phyloP scores from a whole-genome alignment of 2,113 vertebrate genomes.

The Podocnemis expansa region DNA sequence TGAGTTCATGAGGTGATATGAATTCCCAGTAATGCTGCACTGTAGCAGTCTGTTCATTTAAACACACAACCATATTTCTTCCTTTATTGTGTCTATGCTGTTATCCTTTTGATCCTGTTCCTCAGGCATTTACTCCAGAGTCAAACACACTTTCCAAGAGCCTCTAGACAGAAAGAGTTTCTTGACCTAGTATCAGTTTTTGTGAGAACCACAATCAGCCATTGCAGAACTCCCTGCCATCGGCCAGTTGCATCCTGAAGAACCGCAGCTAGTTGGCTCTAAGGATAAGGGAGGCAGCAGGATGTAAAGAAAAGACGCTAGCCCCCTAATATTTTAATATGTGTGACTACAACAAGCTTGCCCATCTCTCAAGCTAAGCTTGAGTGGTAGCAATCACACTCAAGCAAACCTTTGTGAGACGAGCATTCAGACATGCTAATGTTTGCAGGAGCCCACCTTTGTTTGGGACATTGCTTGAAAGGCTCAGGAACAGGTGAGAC shows the following conservation, averaged over 20 bases:
- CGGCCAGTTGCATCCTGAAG: neutral
- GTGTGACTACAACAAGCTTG: neutral
- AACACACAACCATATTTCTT: no score
- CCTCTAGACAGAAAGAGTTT: neutral
- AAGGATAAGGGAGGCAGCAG: neutral
- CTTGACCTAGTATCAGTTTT: neutral
- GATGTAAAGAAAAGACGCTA: neutral
- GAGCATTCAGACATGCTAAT: neutral
- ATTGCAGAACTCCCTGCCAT: neutral
- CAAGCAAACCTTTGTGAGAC: neutral
- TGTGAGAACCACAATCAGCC: neutral
- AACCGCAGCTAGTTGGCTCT: neutral
- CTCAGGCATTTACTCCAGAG: neutral
- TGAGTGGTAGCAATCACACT: neutral
- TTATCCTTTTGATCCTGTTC: neutral
- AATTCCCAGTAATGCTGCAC: neutral
- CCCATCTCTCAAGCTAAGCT: accelerated
- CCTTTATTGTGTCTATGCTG: accelerated
- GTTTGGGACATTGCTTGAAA: neutral
- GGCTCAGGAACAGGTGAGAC: neutral
- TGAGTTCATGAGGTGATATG: neutral
- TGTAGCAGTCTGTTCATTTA: neutral
- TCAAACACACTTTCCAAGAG: neutral
- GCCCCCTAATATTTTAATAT: neutral
- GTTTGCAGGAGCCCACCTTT: neutral